Evolutionary conservation across 1,140 invertebrate species (phyloP).

Genomic region (Drosophila pseudoobscura): DNA sequence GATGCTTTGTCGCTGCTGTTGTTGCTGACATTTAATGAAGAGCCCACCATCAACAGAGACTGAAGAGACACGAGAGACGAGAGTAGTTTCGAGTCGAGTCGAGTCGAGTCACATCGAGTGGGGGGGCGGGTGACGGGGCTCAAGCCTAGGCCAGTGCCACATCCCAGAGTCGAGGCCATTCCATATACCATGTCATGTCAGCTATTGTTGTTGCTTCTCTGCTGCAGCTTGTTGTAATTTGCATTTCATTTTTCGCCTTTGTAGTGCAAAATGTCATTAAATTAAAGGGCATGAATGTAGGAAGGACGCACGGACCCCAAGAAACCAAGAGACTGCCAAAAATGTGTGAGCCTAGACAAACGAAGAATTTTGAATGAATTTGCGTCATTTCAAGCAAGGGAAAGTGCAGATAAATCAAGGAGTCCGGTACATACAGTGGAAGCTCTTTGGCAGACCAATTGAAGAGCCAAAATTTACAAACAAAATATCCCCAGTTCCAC

Average conservation of each 20-base stretch:
- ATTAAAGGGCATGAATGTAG: constrained; percentile 55
- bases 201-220: constrained; percentile 15
- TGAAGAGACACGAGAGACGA: constrained; percentile 2
- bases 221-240: constrained; percentile 62
- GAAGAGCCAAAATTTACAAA: too few species aligned
- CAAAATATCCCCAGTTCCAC: neutral
- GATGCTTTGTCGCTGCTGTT: constrained; percentile 19
- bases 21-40: constrained; percentile 68
- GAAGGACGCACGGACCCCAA: constrained; percentile 1
- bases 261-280: constrained; percentile 73
- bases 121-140: too few species aligned
- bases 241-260: constrained; percentile 75
- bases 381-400: neutral
- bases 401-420: constrained; percentile 30
- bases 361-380: constrained; percentile 5
- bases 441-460: too few species aligned
- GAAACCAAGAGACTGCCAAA: constrained; percentile 2
- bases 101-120: too few species aligned
- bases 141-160: neutral
- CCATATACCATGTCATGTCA: constrained; percentile 50
- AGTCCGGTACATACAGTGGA: neutral
- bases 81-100: too few species aligned
- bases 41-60: constrained; percentile 35
- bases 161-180: constrained; percentile 64
- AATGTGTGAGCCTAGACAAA: neutral